A percentile compares a stretch with the other conserved stretches of the same genome.
Evolutionary conservation across 1,140 invertebrate genomes (phyloP).

Genomic region (Neuroterus valhalla): DNA sequence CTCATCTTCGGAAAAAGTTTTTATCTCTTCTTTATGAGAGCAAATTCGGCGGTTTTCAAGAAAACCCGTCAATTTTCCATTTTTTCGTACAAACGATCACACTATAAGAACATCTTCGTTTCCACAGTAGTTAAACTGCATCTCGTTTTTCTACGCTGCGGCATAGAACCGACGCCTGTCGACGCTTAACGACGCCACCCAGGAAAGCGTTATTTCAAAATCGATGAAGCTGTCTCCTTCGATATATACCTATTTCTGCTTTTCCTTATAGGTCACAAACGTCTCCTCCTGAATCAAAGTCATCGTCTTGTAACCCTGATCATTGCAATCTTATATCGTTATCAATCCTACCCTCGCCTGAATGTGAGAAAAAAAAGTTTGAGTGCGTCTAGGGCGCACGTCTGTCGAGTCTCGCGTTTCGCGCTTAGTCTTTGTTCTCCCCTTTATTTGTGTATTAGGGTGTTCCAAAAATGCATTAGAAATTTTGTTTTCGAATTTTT

Average conservation of each 20-base stretch:
- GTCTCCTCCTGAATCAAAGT: background rate
- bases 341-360: constrained; percentile 26
- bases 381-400: too few relatives aligned
- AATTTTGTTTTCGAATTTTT: too few relatives aligned
- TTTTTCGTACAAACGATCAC: too few relatives aligned
- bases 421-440: too few relatives aligned
- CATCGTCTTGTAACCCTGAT: background rate
- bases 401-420: too few relatives aligned
- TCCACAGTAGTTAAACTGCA: constrained; percentile 5
- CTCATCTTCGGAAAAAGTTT: too few relatives aligned
- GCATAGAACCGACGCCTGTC: constrained; percentile 44
- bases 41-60: too few relatives aligned
- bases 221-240: constrained; percentile 51
- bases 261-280: constrained; percentile 6
- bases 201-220: constrained; percentile 54
- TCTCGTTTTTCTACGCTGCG: constrained; percentile 28
- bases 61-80: too few relatives aligned
- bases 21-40: too few relatives aligned
- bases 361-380: background rate
- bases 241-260: constrained; percentile 32
- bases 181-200: constrained; percentile 52
- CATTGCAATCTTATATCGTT: background rate
- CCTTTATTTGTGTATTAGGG: too few relatives aligned
- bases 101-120: background rate
- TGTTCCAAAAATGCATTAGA: too few relatives aligned